A percentile compares a stretch with the other conserved stretches of the same genome.
phyloP scores from a whole-genome alignment of 1,140 invertebrate species.

The Tribolium madens region DNA sequence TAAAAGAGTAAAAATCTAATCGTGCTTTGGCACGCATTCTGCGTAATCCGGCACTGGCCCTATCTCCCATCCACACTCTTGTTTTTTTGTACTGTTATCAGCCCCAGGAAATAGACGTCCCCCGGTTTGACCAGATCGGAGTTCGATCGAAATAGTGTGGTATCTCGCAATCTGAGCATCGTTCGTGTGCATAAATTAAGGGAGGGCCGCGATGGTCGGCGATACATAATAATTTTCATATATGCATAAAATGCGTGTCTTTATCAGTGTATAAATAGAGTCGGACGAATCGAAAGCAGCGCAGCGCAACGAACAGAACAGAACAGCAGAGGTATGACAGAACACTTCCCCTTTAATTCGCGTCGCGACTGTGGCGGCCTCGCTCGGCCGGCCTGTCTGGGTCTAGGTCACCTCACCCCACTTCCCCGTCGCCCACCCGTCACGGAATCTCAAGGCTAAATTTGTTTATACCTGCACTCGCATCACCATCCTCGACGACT shows the following conservation, averaged over 20 bases:
- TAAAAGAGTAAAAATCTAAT: no score
- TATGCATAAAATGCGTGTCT: background rate
- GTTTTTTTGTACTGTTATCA: background rate
- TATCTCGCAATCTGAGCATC: background rate
- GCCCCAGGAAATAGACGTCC: background rate
- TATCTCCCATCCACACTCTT: background rate
- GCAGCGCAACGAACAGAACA: constrained; percentile 13
- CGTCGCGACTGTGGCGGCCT: constrained; percentile 57
- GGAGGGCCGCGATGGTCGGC: background rate
- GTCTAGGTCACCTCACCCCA: constrained; percentile 60
- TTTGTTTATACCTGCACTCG: constrained; percentile 58
- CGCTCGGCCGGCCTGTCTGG: constrained; percentile 59
- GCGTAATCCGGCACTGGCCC: background rate
- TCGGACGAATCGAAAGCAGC: constrained; percentile 22
- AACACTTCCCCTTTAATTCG: constrained; percentile 58
- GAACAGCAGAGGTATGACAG: constrained; percentile 18
- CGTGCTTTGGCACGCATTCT: background rate
- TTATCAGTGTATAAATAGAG: constrained; percentile 12
- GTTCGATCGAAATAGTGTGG: background rate
- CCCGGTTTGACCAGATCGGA: background rate
- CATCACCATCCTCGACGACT: background rate
- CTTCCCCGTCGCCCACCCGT: constrained; percentile 53
- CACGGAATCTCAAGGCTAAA: constrained; percentile 60
- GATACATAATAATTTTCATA: background rate
- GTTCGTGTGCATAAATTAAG: background rate